These are phyloP conservation scores for Paramuricea clavata DNA, from an alignment of 92 coral and sea anemone species.

Conservation along the genomic window DNA sequence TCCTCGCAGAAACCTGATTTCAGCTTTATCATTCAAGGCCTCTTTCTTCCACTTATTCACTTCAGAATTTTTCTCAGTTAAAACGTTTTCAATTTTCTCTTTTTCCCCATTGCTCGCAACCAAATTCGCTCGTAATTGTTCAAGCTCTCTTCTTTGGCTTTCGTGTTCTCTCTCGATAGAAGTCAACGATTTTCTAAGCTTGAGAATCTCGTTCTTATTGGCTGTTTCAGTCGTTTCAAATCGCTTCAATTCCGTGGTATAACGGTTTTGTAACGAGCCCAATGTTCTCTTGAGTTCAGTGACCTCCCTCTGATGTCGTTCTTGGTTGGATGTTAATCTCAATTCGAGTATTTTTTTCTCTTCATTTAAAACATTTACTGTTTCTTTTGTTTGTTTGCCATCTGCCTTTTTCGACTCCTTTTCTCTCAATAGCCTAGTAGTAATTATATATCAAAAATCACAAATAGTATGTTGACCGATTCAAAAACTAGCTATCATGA, in stretches of 20 bases:
- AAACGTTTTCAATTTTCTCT: not conserved
- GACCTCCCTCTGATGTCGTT: conserved; percentile 3
- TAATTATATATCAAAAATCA: no score
- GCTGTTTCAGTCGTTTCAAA: conserved; percentile 22
- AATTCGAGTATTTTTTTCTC: conserved; percentile 30
- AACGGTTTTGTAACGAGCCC: conserved; percentile 14
- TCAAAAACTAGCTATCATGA: no score
- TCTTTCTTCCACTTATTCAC: conserved; percentile 40
- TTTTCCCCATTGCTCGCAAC: not conserved
- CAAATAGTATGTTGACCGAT: no score
- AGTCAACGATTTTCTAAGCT: conserved; percentile 10
- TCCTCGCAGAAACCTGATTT: conserved; percentile 29
- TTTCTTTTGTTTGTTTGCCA: conserved; percentile 21
- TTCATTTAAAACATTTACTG: conserved; percentile 7
- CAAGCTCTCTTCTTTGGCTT: conserved; percentile 19
- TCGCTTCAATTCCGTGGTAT: conserved; percentile 13
- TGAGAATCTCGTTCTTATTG: conserved; percentile 20
- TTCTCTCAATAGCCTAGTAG: not conserved
- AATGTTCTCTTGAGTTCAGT: conserved; percentile 16
- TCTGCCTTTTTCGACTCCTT: conserved; percentile 20
- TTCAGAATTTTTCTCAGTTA: conserved; percentile 33
- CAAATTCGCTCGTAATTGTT: not conserved
- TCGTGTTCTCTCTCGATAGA: conserved; percentile 7
- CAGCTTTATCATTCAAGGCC: conserved; percentile 24
- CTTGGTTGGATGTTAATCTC: conserved; percentile 1